Evolutionary conservation across 2,888 invertebrate species (phyloP).

Genomic region (Sicus ferrugineus): DNA sequence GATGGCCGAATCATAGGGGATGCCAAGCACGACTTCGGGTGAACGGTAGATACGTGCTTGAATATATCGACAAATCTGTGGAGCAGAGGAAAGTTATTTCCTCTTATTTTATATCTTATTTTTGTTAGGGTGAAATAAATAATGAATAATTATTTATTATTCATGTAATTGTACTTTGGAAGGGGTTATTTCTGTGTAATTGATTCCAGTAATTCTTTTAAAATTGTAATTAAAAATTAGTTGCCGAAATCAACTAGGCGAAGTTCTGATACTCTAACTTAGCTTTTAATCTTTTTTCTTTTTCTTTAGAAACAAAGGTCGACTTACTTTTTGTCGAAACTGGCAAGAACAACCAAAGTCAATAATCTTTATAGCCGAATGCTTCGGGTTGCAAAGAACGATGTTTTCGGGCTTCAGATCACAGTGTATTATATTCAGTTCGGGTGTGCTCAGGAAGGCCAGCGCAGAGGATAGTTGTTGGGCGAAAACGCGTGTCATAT

Average conservation of each 20-base stretch:
- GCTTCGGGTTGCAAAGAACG: slow-evolving; percentile 98
- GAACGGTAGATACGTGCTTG: slow-evolving; percentile 99
- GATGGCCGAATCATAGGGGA: slow-evolving; percentile 98
- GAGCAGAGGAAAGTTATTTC: slow-evolving; percentile 3
- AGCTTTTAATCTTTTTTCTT: no score
- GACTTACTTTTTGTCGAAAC: slow-evolving; percentile 94
- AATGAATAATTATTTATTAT: no score
- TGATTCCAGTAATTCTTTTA: no score
- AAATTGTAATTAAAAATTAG: no score
- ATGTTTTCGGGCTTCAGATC: slow-evolving; percentile 99
- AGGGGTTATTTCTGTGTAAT: no score
- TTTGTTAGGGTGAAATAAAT: no score
- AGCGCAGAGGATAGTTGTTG: slow-evolving; percentile 99
- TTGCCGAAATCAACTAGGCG: no score
- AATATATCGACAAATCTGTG: slow-evolving; percentile 98
- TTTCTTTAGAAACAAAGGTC: slow-evolving; percentile 1
- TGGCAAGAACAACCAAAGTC: slow-evolving; percentile 99
- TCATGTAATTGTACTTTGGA: no score
- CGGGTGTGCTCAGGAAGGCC: slow-evolving; percentile 98
- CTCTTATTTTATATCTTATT: no score
- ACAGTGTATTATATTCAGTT: slow-evolving; percentile 99
- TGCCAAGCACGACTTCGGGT: slow-evolving; percentile 97
- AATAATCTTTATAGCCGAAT: slow-evolving; percentile 99
- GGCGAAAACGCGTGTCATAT: slow-evolving; percentile 99
- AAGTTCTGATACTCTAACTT: no score